Percentiles rank a stretch among this genome's conserved stretches.
phyloP scores from a whole-genome alignment of 2,888 invertebrate genomes.

The Thereva unica region DNA sequence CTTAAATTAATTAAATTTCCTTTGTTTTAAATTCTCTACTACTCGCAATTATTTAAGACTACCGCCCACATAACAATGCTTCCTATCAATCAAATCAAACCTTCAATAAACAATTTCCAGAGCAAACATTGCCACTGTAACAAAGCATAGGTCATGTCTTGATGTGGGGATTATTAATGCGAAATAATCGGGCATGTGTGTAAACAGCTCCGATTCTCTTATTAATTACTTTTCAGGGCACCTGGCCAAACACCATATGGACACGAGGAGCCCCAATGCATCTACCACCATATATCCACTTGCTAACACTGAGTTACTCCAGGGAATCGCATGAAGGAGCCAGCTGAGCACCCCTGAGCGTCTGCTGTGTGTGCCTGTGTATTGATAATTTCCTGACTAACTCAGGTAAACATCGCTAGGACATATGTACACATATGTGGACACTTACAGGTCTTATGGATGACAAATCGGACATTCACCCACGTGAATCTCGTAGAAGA shows the following conservation, averaged over 20 bases:
- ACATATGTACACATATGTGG: constrained; percentile 34
- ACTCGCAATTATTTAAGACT: constrained; percentile 27
- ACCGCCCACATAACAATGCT: constrained; percentile 19
- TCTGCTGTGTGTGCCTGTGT: constrained; percentile 28
- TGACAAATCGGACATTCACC: constrained; percentile 15
- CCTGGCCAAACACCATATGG: constrained; percentile 45
- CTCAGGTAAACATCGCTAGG: constrained; percentile 44
- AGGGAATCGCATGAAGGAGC: constrained; percentile 32
- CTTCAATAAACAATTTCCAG: constrained; percentile 34
- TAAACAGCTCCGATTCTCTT: constrained; percentile 48
- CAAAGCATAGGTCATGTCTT: constrained; percentile 32
- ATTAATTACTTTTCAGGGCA: constrained; percentile 49
- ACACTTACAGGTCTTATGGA: constrained; percentile 27
- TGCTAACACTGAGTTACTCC: constrained; percentile 2
- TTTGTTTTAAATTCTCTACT: neutral
- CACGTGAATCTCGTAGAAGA: constrained; percentile 1
- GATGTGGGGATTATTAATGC: constrained; percentile 47
- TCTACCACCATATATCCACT: constrained; percentile 37
- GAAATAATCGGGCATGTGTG: constrained; percentile 48
- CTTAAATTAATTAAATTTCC: no score
- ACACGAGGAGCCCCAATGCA: constrained; percentile 27
- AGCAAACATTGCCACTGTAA: constrained; percentile 32
- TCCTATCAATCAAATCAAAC: constrained; percentile 35
- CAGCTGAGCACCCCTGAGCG: constrained; percentile 25
- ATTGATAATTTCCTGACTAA: constrained; percentile 47